phyloP scores from a whole-genome alignment of 2,113 vertebrate genomes.

The Pelodiscus sinensis region DNA sequence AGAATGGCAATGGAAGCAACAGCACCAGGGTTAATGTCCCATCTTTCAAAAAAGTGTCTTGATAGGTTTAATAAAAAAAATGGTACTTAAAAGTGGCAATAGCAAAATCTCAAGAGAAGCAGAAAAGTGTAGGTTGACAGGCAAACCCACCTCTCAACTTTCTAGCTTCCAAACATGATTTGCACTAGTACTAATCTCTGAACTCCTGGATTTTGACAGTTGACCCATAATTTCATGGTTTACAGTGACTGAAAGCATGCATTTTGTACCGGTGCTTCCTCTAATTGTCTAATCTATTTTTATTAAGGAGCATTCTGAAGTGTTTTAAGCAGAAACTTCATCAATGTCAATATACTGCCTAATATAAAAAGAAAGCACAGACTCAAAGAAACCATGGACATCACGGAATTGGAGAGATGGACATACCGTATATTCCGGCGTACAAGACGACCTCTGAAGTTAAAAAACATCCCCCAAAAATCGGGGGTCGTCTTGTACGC shows the following conservation, averaged over 20 bases:
- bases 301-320: slow-evolving; percentile 1
- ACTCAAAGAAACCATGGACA: not conserved
- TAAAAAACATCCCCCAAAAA: no score
- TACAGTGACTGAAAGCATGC: not conserved
- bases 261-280: not conserved
- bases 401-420: not conserved
- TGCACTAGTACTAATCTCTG: not conserved
- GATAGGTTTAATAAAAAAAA: not conserved
- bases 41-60: not conserved
- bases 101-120: not conserved
- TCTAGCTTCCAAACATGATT: not conserved
- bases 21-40: not conserved
- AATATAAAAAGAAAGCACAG: not conserved
- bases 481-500: no score
- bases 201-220: not conserved
- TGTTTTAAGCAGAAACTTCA: not conserved
- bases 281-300: not conserved
- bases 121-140: not conserved
- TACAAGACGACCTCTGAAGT: no score
- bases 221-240: not conserved
- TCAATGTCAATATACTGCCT: not conserved
- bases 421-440: no score
- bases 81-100: not conserved
- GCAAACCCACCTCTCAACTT: not conserved
- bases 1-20: not conserved